Conservation (phyloP, 2,888 invertebrate species). For the Trichogramma evanescens region DNA sequence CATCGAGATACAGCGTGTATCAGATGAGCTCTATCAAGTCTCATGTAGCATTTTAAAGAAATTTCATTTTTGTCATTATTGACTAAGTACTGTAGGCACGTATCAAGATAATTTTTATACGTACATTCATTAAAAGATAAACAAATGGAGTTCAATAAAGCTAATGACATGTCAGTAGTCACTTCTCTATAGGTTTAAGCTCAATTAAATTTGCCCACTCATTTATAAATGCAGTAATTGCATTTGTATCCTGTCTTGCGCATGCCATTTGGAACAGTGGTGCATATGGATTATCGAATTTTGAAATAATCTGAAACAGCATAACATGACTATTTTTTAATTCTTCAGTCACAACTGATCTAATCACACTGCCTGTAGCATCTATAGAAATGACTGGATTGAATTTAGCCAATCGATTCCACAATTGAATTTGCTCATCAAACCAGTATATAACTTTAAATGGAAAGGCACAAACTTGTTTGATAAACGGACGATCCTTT, state of each 20-base stretch:
- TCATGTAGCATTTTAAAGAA: too few relatives aligned
- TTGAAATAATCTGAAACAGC: neutral
- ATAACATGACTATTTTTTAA: neutral
- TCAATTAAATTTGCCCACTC: neutral
- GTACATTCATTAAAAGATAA: too few relatives aligned
- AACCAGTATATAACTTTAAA: neutral
- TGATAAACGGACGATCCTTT: neutral
- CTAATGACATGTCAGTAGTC: too few relatives aligned
- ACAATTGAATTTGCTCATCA: neutral
- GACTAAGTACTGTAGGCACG: too few relatives aligned
- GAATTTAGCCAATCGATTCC: neutral
- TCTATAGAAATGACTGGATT: neutral
- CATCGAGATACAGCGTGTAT: too few relatives aligned
- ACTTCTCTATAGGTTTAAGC: neutral
- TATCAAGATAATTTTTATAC: too few relatives aligned
- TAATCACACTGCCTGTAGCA: neutral
- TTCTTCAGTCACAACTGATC: neutral
- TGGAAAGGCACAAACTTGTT: neutral
- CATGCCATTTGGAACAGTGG: neutral
- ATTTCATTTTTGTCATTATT: too few relatives aligned
- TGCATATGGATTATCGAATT: neutral
- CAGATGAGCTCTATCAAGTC: too few relatives aligned
- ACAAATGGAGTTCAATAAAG: too few relatives aligned
- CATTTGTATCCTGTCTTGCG: neutral
- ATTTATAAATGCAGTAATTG: neutral